Evolutionary conservation across 2,113 vertebrate genomes (phyloP).

Genomic region (Edolisoma coerulescens): DNA sequence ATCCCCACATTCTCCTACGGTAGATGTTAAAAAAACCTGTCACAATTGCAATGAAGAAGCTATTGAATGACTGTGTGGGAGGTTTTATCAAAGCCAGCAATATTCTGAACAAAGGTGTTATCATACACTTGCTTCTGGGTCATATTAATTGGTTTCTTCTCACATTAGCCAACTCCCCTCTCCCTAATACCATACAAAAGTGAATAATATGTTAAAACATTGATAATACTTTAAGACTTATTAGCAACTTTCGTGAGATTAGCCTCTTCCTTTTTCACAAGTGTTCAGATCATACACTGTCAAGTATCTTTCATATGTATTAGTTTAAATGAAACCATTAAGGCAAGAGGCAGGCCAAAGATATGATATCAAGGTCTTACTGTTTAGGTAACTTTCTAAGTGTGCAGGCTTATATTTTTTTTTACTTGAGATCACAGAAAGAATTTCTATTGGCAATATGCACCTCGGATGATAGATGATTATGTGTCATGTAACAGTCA

Average conservation of each 20-base stretch:
- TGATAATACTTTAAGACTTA: constrained; percentile 61
- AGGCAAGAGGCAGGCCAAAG: not conserved
- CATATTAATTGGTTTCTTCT: constrained; percentile 71
- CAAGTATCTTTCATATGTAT: constrained; percentile 27
- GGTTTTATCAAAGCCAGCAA: constrained; percentile 58
- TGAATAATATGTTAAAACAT: constrained; percentile 31
- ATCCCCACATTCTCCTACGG: not conserved
- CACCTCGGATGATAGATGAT: not conserved
- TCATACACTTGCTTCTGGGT: constrained; percentile 40
- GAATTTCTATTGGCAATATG: not conserved
- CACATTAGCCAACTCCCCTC: constrained; percentile 41
- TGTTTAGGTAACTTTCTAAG: not conserved
- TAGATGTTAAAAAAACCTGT: not conserved
- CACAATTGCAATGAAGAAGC: not conserved
- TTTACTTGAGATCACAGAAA: not conserved
- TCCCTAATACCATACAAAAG: constrained; percentile 22
- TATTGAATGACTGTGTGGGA: constrained; percentile 27
- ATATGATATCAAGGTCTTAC: not conserved
- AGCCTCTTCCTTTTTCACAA: constrained; percentile 30
- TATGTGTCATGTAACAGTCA: not conserved
- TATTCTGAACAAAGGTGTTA: constrained; percentile 58
- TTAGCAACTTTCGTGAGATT: constrained; percentile 57
- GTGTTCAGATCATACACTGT: not conserved
- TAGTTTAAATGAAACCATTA: constrained; percentile 54
- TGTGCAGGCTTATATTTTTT: not conserved